Conservation (phyloP, 2,797 vertebrate species). For the Menidia menidia region DNA sequence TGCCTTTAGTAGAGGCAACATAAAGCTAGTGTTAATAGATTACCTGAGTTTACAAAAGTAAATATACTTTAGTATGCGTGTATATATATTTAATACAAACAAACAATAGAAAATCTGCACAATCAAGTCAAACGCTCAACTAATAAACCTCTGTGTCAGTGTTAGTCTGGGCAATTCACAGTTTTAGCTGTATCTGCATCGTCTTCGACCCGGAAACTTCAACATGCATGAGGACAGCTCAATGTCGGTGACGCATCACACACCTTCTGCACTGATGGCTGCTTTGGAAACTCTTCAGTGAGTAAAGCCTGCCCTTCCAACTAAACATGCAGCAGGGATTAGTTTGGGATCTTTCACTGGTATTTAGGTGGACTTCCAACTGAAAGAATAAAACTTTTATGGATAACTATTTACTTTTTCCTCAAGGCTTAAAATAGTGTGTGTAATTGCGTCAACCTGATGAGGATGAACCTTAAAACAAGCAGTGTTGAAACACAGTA, state of each 20-base stretch:
- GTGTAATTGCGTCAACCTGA: not conserved
- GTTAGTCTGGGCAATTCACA: slow-evolving; percentile 64
- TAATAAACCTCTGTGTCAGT: slow-evolving; percentile 41
- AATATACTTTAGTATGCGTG: slow-evolving; percentile 41
- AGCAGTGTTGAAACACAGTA: not conserved
- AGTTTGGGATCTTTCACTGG: slow-evolving; percentile 5
- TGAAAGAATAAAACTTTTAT: not conserved
- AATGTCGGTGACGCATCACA: slow-evolving; percentile 36
- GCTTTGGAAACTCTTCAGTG: slow-evolving; percentile 21
- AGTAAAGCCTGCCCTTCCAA: slow-evolving; percentile 12
- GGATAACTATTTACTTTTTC: no score
- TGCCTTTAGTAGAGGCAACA: slow-evolving; percentile 34
- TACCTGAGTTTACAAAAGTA: slow-evolving; percentile 77
- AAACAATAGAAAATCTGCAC: slow-evolving; percentile 65
- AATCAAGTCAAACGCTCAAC: slow-evolving; percentile 59
- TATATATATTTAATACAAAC: slow-evolving; percentile 34
- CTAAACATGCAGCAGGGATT: slow-evolving; percentile 16
- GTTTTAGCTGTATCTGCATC: slow-evolving; percentile 49
- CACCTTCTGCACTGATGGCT: slow-evolving; percentile 36
- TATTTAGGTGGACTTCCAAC: slow-evolving; percentile 1
- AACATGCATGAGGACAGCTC: slow-evolving; percentile 48
- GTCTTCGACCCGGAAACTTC: slow-evolving; percentile 24
- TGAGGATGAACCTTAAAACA: not conserved
- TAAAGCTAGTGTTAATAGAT: slow-evolving; percentile 57
- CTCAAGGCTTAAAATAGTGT: slow-evolving; percentile 16